These are phyloP conservation scores for Drosophila flavopinicola DNA, from an alignment of 2,888 invertebrate genomes.

Conservation along the genomic window DNA sequence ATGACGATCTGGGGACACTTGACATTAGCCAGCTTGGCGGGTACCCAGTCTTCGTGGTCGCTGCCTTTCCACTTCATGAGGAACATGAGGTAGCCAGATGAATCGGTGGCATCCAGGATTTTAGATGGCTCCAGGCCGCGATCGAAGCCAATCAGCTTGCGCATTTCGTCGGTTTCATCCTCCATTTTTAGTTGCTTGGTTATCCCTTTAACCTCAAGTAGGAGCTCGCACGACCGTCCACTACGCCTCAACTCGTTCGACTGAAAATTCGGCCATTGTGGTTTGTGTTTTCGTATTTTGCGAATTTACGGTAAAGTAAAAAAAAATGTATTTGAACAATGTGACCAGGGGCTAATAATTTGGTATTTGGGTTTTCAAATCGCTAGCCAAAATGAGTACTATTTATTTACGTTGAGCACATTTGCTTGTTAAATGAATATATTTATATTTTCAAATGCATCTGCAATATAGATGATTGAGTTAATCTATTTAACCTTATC, in stretches of 20 bases:
- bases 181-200: too few relatives aligned
- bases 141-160: slow-evolving; percentile 88
- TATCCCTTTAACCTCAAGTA: too few relatives aligned
- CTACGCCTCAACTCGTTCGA: too few relatives aligned
- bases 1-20: slow-evolving; percentile 95
- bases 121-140: slow-evolving; percentile 92
- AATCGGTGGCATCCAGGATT: slow-evolving; percentile 95
- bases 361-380: slow-evolving; percentile 47
- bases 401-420: too few relatives aligned
- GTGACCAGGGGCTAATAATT: slow-evolving; percentile 32
- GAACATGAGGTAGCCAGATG: slow-evolving; percentile 96
- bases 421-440: too few relatives aligned
- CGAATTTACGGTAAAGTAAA: slow-evolving; percentile 53
- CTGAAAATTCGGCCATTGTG: too few relatives aligned
- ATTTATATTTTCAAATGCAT: too few relatives aligned
- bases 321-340: slow-evolving; percentile 51
- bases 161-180: slow-evolving; percentile 82
- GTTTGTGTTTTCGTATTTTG: slow-evolving; percentile 26
- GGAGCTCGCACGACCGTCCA: too few relatives aligned
- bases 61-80: slow-evolving; percentile 97
- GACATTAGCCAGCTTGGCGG: slow-evolving; percentile 93
- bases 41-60: slow-evolving; percentile 95
- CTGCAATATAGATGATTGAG: too few relatives aligned
- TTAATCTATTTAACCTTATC: too few relatives aligned
- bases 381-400: too few relatives aligned